Base-by-base conservation (phyloP, 2,113 vertebrate species). In the Gymnocephalus cernua region DNA sequence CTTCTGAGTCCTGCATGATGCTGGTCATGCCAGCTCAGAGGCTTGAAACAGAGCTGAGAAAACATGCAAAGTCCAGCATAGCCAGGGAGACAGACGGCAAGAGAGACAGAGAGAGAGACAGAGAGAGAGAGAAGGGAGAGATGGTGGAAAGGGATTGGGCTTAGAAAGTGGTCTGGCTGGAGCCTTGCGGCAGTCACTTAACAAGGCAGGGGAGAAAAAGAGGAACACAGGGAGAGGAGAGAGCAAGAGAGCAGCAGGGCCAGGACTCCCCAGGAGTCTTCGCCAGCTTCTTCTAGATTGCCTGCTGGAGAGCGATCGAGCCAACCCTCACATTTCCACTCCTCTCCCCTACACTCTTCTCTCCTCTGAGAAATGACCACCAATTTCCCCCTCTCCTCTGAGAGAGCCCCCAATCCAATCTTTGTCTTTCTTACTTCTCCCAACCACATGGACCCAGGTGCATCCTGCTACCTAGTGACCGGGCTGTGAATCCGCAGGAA, bases 341-440 rank as follows among this genome's bases (percentile, higher is more conserved):
- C 47, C 56, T 58, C 64, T 59, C 38, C 69, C 29, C 16, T 23
- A 66, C 73, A 72, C 77, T 76, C 77, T n/a, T 29, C 61, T 80
- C 79, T 86, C 86, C 77, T 84, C 47, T 75, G 88, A 92, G 83
- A 93, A 88, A 89, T 82, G 77, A 87, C 75, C 79, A 64, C 64
- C 74, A 62, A 88, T 83, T 56, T 74, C 85, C 75, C 65, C 74
- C 74, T 15, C 41, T 82, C 72, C 57, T 58, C 57, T 53, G 77
- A 91, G 77, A 90, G 82, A 59, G 51, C 50, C 57, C 63, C 41
- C 53, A 44, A 47, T 74, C 76, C 69, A 79, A 69, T 84, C 74
- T 70, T 56, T 72, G 44, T 47, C 57, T 74, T 41, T 69, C 23
- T 50, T 50, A 54, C 64, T 23, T 72, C 76, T 73, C 75, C 75